phyloP scores from a whole-genome alignment of 2,888 invertebrate species.

The Drosophila melanosoma region DNA sequence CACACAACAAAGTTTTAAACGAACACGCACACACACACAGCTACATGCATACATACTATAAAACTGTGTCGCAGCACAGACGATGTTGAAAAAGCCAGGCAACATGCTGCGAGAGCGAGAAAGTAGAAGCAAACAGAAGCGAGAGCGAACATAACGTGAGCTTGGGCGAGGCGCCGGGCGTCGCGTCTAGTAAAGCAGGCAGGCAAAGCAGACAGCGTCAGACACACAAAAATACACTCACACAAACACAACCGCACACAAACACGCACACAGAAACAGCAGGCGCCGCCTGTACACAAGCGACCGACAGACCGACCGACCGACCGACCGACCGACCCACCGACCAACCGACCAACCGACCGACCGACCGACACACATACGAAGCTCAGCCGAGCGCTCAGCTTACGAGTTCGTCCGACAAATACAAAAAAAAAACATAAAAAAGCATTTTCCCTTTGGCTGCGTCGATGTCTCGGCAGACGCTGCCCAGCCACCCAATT shows the following conservation, averaged over 20 bases:
- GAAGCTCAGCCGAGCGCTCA: slow-evolving; percentile 53
- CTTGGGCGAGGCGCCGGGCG: slow-evolving; percentile 54
- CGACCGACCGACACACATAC: slow-evolving; percentile 40
- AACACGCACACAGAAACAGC: slow-evolving; percentile 4
- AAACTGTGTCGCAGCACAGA: slow-evolving; percentile 74
- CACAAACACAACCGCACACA: slow-evolving; percentile 18
- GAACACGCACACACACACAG: slow-evolving; percentile 31
- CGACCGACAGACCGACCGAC: slow-evolving; percentile 23
- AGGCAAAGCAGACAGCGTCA: slow-evolving; percentile 67
- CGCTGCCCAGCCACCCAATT: slow-evolving; percentile 79
- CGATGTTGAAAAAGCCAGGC: slow-evolving; percentile 44
- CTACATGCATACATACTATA: slow-evolving; percentile 37
- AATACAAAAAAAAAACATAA: slow-evolving; percentile 24
- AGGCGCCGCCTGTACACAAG: slow-evolving; percentile 54
- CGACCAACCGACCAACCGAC: slow-evolving; percentile 24
- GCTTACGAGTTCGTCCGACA: slow-evolving; percentile 48
- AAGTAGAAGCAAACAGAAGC: slow-evolving; percentile 7
- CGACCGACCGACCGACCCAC: slow-evolving; percentile 11
- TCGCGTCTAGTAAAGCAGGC: slow-evolving; percentile 61
- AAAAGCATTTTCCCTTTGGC: slow-evolving; percentile 73
- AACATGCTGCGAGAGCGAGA: slow-evolving; percentile 12
- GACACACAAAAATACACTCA: slow-evolving; percentile 39
- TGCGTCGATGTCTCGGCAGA: slow-evolving; percentile 67
- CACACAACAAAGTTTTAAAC: slow-evolving; percentile 66
- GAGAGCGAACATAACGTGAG: slow-evolving; percentile 29